A percentile compares a stretch with the other conserved stretches of the same genome.
Conservation (phyloP, 2,888 invertebrate genomes). For the Habrosyne pyritoides region DNA sequence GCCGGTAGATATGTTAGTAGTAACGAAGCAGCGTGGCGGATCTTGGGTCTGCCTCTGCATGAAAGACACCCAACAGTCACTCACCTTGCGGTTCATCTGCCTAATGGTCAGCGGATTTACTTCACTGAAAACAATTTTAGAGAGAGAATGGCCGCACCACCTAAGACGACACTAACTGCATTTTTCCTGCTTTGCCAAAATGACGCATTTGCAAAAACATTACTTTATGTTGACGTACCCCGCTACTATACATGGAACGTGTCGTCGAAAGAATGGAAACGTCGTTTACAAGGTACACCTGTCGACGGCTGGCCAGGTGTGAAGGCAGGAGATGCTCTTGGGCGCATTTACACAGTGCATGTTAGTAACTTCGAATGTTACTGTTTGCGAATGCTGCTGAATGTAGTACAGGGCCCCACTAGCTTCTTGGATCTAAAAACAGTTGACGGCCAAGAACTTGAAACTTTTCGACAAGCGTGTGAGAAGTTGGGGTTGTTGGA, state of each 20-base stretch:
- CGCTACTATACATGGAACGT: slow-evolving; percentile 24
- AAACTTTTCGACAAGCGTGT: too few species aligned
- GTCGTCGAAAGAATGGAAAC: neutral
- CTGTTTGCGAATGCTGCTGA: slow-evolving; percentile 12
- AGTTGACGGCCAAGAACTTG: too few species aligned
- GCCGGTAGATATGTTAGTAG: slow-evolving; percentile 10
- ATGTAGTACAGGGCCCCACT: too few species aligned
- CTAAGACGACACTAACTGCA: slow-evolving; percentile 33
- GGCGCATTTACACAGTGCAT: slow-evolving; percentile 18
- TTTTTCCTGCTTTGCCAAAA: slow-evolving; percentile 43
- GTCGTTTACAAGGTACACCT: slow-evolving; percentile 4
- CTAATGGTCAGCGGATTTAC: slow-evolving; percentile 2
- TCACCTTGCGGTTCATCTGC: slow-evolving; percentile 1
- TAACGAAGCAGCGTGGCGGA: slow-evolving; percentile 16
- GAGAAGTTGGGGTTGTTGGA: too few species aligned
- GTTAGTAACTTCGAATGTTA: slow-evolving; percentile 17
- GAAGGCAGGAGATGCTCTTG: slow-evolving; percentile 11
- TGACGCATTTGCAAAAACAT: slow-evolving; percentile 42
- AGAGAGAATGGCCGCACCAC: slow-evolving; percentile 24
- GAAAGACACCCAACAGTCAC: slow-evolving; percentile 9
- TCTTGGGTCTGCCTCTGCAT: slow-evolving; percentile 12
- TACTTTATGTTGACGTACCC: slow-evolving; percentile 39
- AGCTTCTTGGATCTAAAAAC: too few species aligned
- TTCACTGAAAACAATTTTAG: slow-evolving; percentile 26
- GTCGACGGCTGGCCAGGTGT: slow-evolving; percentile 12